Conservation (phyloP, 2,797 vertebrate species). For the Antrozous pallidus region DNA sequence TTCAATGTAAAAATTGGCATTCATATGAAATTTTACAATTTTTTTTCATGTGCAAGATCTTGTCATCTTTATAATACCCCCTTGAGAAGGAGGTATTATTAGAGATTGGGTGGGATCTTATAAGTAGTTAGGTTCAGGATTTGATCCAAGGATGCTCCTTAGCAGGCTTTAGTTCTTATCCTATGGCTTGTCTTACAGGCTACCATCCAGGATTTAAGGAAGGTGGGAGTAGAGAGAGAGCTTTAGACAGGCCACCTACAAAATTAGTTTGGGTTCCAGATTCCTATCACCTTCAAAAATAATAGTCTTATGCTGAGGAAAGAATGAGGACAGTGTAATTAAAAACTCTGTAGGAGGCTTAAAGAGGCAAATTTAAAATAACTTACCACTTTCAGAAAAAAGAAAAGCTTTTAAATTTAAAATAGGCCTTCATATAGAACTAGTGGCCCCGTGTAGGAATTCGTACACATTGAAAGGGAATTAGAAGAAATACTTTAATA, state of each 20-base stretch:
- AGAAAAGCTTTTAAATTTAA: conserved; percentile 34
- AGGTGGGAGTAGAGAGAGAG: neutral
- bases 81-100: neutral
- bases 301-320: neutral
- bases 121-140: conserved; percentile 25
- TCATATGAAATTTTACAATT: neutral
- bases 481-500: neutral
- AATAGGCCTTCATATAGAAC: conserved; percentile 41
- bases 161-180: neutral
- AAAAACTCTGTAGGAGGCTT: conserved; percentile 15
- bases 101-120: neutral
- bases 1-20: neutral
- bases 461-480: no score
- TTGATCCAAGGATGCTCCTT: neutral
- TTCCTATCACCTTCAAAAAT: conserved; percentile 34
- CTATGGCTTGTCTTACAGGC: neutral
- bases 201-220: neutral
- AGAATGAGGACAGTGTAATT: neutral
- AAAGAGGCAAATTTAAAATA: conserved; percentile 1
- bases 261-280: conserved; percentile 39
- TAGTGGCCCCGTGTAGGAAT: no score
- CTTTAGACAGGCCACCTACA: neutral
- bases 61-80: neutral
- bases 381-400: neutral
- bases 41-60: neutral